phyloP scores from a whole-genome alignment of 2,113 vertebrate genomes.

The Pachyramphus minor region DNA sequence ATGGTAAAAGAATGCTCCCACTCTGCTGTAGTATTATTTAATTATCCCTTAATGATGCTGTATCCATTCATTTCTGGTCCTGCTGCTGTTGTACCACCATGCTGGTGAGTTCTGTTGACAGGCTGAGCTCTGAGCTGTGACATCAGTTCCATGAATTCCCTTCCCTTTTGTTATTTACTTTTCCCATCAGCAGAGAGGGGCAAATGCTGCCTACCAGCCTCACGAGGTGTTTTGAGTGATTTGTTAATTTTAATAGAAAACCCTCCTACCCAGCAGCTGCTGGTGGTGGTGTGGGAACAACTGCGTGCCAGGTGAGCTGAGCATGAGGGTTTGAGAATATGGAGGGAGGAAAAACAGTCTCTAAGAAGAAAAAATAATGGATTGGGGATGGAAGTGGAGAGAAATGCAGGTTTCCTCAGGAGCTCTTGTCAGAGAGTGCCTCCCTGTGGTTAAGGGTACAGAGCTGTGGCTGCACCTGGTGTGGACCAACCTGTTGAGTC shows the following conservation, averaged over 20 bases:
- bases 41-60: background rate
- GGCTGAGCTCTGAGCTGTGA: background rate
- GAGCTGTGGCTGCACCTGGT: background rate
- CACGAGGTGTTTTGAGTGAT: background rate
- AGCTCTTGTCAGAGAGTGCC: conserved; percentile 8
- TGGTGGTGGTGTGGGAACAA: background rate
- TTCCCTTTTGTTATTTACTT: background rate
- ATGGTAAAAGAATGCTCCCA: background rate
- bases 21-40: background rate
- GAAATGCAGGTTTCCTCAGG: fast-evolving
- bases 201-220: background rate
- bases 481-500: background rate
- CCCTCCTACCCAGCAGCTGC: background rate
- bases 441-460: conserved; percentile 3
- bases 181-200: background rate
- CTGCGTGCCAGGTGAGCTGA: background rate
- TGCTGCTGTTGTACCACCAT: background rate
- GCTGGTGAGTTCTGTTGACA: background rate
- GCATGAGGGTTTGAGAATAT: background rate
- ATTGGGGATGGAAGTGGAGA: fast-evolving
- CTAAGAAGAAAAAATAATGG: background rate
- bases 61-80: background rate
- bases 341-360: background rate
- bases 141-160: background rate
- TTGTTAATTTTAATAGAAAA: background rate